Evolutionary conservation across 2,888 invertebrate genomes (phyloP).

Genomic region (Patella pellucida): DNA sequence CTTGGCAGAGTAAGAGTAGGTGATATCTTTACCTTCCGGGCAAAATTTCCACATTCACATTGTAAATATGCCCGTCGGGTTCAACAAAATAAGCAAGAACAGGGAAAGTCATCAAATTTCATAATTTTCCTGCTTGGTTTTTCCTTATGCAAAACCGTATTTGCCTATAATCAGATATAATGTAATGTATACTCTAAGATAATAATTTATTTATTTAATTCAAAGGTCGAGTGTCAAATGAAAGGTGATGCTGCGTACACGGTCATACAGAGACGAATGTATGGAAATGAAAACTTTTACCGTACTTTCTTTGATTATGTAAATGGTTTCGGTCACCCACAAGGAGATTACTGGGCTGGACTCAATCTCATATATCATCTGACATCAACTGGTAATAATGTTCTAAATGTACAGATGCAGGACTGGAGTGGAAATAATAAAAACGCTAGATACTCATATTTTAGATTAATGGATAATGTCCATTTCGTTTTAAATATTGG

Average conservation of each 20-base stretch:
- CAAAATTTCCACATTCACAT: no score
- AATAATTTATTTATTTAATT: not conserved
- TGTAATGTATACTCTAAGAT: no score
- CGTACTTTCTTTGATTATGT: constrained; percentile 38
- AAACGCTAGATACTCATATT: constrained; percentile 42
- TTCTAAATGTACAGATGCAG: constrained; percentile 49
- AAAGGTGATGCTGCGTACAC: constrained; percentile 32
- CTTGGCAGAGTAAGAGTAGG: no score
- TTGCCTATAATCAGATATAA: no score
- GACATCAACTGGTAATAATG: constrained; percentile 48
- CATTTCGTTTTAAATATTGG: constrained; percentile 43
- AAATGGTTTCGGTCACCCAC: constrained; percentile 44
- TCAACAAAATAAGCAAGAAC: no score
- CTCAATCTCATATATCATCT: constrained; percentile 46
- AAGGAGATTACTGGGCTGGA: constrained; percentile 51
- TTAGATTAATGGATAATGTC: constrained; percentile 32
- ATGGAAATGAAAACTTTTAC: constrained; percentile 38
- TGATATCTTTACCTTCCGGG: no score
- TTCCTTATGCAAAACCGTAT: no score
- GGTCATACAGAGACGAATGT: constrained; percentile 43
- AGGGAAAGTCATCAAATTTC: no score
- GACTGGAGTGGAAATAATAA: constrained; percentile 45
- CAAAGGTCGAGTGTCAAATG: constrained; percentile 36
- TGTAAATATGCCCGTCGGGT: no score
- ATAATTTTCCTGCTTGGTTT: no score